Evolutionary conservation across 2,113 vertebrate species (phyloP), one percentile per base, ranked within the genome.

Genomic region (Rhabdomys dilectus): DNA sequence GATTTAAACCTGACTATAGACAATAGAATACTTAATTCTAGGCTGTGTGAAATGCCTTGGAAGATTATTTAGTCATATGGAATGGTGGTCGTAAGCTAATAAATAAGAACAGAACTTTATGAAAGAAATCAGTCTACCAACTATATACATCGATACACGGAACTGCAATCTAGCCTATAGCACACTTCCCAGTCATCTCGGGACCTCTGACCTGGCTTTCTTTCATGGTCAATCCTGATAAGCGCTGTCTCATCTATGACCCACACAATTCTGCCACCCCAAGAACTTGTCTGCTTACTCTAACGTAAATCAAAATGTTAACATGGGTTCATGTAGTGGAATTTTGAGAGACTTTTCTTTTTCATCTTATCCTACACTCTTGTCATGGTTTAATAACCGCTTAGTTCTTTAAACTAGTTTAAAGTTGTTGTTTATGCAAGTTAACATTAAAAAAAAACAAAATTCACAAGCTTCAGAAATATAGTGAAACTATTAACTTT

Each of bases 1-100:
- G 6, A 13, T 77, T 96, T 95, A 96, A n/a, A 91, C 87, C 81
- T 34, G 75, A 89, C 68, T 8, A 86, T 6, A 91, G 91, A 75
- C 31, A 96, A 85, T 31, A 89, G 45, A 91, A 95, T 68, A 76
- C 2, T 84, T 85, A 95, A 36, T 11, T 88, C 36, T 68, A 21
- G 5, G 34, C 15, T 64, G 13, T 72, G 26, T 42, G 77, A 87
- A 39, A 78, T 53, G 51, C 7, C 45, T 93, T 89, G 75, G 29
- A 92, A 86, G 21, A 62, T 11, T 48, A 42, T 84, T 51, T 8
- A 93, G 85, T 56, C 24, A 84, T 2, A 66, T 15, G 53, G 58
- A 88, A 36, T 64, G 53, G 68, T 81, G 26, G 2, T 45, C 42
- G 66, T 77, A 90, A 89, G 29, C 56, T 53, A n/a, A 31, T 45